These are phyloP conservation scores for Lophotriccus pileatus DNA, from an alignment of 2,797 vertebrate genomes.

Conservation along the genomic window DNA sequence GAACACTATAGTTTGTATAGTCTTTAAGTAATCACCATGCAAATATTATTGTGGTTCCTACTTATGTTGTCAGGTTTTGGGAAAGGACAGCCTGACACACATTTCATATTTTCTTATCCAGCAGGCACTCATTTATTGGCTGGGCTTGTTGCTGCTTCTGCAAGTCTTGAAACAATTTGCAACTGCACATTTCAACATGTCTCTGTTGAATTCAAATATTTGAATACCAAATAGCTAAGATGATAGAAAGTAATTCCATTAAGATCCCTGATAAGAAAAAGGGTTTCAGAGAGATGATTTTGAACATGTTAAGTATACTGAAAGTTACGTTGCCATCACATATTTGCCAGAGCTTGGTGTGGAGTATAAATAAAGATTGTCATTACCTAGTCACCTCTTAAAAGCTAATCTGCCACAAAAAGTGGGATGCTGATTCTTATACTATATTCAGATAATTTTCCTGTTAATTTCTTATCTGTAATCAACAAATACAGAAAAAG, in stretches of 20 bases:
- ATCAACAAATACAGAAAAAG: not conserved
- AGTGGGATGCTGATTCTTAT: not conserved
- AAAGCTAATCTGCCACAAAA: not conserved
- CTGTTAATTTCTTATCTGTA: not conserved
- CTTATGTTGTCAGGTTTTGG: not conserved
- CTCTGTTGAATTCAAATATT: not conserved
- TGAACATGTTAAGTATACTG: not conserved
- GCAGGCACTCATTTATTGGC: not conserved
- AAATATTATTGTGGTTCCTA: not conserved
- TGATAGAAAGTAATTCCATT: not conserved
- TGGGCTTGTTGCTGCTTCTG: slow-evolving; percentile 21
- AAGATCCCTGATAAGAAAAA: slow-evolving; percentile 12
- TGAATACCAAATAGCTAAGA: slow-evolving; percentile 18
- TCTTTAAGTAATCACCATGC: not conserved
- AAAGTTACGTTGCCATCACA: not conserved
- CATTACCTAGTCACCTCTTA: not conserved
- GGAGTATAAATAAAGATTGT: not conserved
- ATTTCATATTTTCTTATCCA: slow-evolving; percentile 31
- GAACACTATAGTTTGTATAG: not conserved
- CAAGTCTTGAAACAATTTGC: slow-evolving; percentile 55
- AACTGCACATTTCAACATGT: not conserved
- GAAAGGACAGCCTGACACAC: not conserved
- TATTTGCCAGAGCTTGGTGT: not conserved
- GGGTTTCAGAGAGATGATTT: not conserved
- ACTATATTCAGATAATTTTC: not conserved